Evolutionary conservation across 2,888 invertebrate genomes (phyloP), one percentile per base, ranked within the genome.

Genomic region (Atethmia centrago): DNA sequence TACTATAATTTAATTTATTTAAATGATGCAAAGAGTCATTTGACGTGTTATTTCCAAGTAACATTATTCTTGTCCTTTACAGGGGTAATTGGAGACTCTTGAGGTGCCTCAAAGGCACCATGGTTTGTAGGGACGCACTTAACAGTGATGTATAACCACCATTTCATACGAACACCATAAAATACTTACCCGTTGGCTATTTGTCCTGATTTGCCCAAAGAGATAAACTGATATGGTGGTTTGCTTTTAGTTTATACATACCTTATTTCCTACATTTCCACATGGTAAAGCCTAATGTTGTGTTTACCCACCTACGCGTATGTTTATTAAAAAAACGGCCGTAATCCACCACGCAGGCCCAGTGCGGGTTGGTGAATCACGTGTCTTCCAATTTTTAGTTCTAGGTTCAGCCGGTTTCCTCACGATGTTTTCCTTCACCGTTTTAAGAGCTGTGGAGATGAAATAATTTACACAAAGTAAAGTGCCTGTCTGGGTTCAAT

Each of bases 91-190:
- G 40, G 68, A 83, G 56, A 83, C 59, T 79, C 25, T 21, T 55
- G 58, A 58, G 72, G 68, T 65, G n/a, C 68, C 62, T 68, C 58
- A 66, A 79, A 79, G 49, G 49, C 21, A 45, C 55, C 62, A 73
- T 83, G 40, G 69, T 65, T 66, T 72, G 53, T 69, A 25, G 55
- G 58, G 65, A 42, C 55, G 62, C 62, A 73, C 66, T 80, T 83
- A 74, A 63, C 73, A 66, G 62, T 73, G 80, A 80, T 79, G 63
- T 79, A 80, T 66, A 3, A 19, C 80, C 72, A 31, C 59, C 79
- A 72, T 80, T 79, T 70, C 58, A 66, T 83, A 70, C 62, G 69
- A 63, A 83, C 84, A 79, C 83, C 80, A 79, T 83, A 79, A 83
- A 66, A 73, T 70, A 80, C 84, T 83, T 58, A 68, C 55, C 49